Evolutionary conservation across 2,113 vertebrate genomes (phyloP).

Genomic region (Centropus unirufus): DNA sequence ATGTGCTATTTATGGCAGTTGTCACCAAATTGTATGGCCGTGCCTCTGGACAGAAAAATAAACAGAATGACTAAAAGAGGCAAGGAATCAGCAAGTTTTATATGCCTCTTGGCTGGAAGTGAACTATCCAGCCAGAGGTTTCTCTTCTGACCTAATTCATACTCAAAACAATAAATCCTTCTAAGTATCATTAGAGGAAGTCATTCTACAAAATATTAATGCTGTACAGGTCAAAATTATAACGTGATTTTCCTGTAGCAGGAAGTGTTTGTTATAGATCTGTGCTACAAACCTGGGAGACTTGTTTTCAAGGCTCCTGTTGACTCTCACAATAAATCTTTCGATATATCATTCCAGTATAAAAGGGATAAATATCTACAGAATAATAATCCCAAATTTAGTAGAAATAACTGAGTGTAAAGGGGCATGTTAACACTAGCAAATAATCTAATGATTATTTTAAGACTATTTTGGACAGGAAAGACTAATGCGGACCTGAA

Average conservation of each 20-base stretch:
- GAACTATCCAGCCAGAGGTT: neutral
- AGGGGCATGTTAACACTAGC: neutral
- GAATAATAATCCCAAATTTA: neutral
- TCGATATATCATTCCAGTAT: neutral
- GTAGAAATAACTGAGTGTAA: neutral
- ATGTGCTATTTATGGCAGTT: neutral
- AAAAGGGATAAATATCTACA: neutral
- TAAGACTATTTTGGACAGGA: neutral
- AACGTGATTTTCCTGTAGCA: neutral
- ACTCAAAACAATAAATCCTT: neutral
- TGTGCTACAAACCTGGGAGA: neutral
- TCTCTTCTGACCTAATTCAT: neutral
- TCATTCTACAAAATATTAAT: neutral
- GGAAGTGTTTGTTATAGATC: neutral
- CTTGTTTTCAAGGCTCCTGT: neutral
- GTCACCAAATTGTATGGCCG: neutral
- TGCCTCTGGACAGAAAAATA: neutral
- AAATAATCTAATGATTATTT: neutral
- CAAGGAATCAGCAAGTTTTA: neutral
- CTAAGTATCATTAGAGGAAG: neutral
- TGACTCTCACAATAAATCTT: neutral
- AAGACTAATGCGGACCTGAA: neutral
- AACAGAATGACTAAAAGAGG: neutral
- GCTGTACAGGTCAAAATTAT: neutral
- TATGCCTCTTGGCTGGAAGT: neutral